Evolutionary conservation across 2,888 invertebrate species (phyloP).

Genomic region (Scaptomyza reducta): DNA sequence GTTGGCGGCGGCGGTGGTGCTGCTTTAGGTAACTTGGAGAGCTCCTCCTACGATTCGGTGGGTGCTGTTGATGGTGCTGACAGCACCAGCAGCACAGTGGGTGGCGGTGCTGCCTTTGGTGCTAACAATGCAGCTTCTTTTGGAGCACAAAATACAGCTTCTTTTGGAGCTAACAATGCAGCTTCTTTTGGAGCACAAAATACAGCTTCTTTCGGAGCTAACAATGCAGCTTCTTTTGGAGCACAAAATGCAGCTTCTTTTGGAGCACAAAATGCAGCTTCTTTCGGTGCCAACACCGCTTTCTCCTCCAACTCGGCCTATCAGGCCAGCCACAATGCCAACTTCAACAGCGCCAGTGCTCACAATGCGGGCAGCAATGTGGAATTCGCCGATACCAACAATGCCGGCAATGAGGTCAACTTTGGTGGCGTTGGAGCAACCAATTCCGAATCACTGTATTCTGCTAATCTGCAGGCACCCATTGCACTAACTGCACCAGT

Average conservation of each 20-base stretch:
- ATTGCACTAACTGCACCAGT: conserved; percentile 43
- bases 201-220: conserved; percentile 1
- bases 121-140: conserved; percentile 34
- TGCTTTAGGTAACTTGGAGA: conserved; percentile 55
- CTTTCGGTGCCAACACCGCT: conserved; percentile 56
- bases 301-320: not conserved
- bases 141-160: not conserved
- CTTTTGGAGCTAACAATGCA: conserved; percentile 6
- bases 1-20: conserved; percentile 21
- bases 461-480: conserved; percentile 40
- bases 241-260: conserved; percentile 53
- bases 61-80: conserved; percentile 60
- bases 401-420: conserved; percentile 63
- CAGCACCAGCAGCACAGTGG: conserved; percentile 24
- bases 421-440: conserved; percentile 60
- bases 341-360: conserved; percentile 60
- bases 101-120: conserved; percentile 56
- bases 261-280: conserved; percentile 48
- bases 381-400: conserved; percentile 58
- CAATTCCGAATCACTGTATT: conserved; percentile 55
- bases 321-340: conserved; percentile 61
- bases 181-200: conserved; percentile 30
- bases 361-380: conserved; percentile 65
- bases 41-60: conserved; percentile 69
- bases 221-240: conserved; percentile 32